A percentile compares a stretch with the other conserved stretches of the same genome.
phyloP scores from a whole-genome alignment of 2,113 vertebrate genomes.

The Alces alces region DNA sequence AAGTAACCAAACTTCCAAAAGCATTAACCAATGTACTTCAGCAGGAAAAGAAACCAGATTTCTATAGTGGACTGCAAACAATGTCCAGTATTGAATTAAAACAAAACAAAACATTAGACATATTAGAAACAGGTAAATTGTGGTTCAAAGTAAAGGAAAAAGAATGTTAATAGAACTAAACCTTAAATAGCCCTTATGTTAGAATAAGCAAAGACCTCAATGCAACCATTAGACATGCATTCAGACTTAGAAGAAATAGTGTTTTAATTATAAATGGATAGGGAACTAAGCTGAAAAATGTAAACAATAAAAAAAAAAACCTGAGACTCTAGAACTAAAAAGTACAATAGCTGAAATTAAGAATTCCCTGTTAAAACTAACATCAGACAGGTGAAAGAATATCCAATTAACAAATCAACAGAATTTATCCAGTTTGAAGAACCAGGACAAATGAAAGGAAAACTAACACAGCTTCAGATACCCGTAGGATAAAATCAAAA shows the following conservation, averaged over 20 bases:
- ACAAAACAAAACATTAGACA: neutral
- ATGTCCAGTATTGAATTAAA: neutral
- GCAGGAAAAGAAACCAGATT: neutral
- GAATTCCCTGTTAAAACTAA: neutral
- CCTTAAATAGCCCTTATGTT: neutral
- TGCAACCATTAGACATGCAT: neutral
- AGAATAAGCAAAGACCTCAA: neutral
- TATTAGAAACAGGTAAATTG: neutral
- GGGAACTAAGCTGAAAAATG: neutral
- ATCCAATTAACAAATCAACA: neutral
- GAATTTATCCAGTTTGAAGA: neutral
- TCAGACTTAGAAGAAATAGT: neutral
- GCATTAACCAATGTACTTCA: neutral
- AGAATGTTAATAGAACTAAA: neutral
- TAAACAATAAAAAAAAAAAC: neutral
- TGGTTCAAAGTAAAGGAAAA: neutral
- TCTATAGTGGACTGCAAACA: neutral
- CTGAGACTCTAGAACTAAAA: conserved; percentile 5
- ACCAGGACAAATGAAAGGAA: neutral
- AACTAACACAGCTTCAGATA: neutral
- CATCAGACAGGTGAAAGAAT: neutral
- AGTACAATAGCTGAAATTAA: neutral
- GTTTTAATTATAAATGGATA: neutral
- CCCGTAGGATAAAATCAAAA: neutral
- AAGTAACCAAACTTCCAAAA: neutral